Evolutionary conservation across 2,797 vertebrate species (phyloP).

Genomic region (Sebastes jordani): DNA sequence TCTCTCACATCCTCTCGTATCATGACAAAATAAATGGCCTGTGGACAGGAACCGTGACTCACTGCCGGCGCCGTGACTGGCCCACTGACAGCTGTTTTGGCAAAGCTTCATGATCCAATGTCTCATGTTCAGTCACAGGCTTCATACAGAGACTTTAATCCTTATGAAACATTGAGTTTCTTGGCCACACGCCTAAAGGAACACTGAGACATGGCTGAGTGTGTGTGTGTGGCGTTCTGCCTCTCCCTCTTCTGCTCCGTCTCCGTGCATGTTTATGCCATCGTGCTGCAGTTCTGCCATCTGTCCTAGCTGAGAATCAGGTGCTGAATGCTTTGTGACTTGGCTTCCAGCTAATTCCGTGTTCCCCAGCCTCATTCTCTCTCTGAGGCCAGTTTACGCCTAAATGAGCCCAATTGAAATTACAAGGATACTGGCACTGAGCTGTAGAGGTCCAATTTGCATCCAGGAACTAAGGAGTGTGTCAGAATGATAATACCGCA

Average conservation of each 20-base stretch:
- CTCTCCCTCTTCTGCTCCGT: constrained; percentile 43
- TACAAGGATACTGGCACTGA: constrained; percentile 38
- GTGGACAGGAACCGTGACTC: constrained; percentile 56
- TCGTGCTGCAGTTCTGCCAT: constrained; percentile 70
- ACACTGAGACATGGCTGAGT: constrained; percentile 36
- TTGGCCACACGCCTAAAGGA: constrained; percentile 57
- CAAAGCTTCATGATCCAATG: constrained; percentile 5
- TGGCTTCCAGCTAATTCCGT: constrained; percentile 69
- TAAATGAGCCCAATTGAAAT: constrained; percentile 59
- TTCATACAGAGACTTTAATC: constrained; percentile 65
- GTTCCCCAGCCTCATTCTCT: constrained; percentile 49
- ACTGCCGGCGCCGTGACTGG: constrained; percentile 32
- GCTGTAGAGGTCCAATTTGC: constrained; percentile 41
- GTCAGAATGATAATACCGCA: constrained; percentile 22
- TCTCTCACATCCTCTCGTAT: constrained; percentile 23
- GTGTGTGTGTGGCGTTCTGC: constrained; percentile 22
- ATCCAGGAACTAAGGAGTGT: constrained; percentile 35
- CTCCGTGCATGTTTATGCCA: constrained; percentile 66
- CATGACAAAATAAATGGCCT: constrained; percentile 17
- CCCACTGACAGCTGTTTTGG: constrained; percentile 67
- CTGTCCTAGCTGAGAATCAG: constrained; percentile 77
- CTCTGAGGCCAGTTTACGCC: constrained; percentile 63
- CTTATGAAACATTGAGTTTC: constrained; percentile 62
- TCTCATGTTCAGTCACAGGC: constrained; percentile 60
- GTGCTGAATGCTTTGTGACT: constrained; percentile 71